phyloP scores from a whole-genome alignment of 2,888 invertebrate genomes.

The Troides helena region DNA sequence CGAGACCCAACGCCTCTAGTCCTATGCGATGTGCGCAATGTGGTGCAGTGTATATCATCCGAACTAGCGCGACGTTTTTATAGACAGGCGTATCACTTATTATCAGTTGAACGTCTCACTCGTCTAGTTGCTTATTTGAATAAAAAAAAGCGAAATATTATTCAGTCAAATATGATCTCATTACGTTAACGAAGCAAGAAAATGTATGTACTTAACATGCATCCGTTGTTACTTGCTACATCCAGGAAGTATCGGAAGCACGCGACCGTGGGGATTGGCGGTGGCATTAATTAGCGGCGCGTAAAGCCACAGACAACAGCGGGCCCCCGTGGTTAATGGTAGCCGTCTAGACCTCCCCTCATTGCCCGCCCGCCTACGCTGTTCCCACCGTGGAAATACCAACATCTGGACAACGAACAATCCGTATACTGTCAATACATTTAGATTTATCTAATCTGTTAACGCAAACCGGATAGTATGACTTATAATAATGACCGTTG shows the following conservation, averaged over 20 bases:
- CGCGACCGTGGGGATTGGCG: slow-evolving; percentile 40
- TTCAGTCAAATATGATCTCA: not conserved
- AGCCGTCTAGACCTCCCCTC: slow-evolving; percentile 58
- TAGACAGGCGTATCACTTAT: no score
- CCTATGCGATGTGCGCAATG: no score
- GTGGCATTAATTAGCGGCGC: slow-evolving; percentile 44
- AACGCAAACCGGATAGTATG: not conserved
- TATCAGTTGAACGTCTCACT: not conserved
- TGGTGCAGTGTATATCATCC: no score
- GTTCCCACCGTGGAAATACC: slow-evolving; percentile 33
- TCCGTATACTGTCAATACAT: not conserved
- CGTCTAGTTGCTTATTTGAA: not conserved
- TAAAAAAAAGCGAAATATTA: no score
- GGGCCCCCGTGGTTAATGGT: slow-evolving; percentile 35
- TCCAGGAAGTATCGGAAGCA: slow-evolving; percentile 16
- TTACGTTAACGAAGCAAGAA: not conserved
- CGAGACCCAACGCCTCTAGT: no score
- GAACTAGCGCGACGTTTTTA: no score
- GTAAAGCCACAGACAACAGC: slow-evolving; percentile 41
- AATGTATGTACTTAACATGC: not conserved
- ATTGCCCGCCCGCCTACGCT: slow-evolving; percentile 35
- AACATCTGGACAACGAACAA: slow-evolving; percentile 16
- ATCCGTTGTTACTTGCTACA: slow-evolving; percentile 8
- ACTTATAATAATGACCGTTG: no score
- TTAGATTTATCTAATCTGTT: not conserved